Base-by-base conservation (phyloP, 2,113 vertebrate genomes). In the Daubentonia madagascariensis region DNA sequence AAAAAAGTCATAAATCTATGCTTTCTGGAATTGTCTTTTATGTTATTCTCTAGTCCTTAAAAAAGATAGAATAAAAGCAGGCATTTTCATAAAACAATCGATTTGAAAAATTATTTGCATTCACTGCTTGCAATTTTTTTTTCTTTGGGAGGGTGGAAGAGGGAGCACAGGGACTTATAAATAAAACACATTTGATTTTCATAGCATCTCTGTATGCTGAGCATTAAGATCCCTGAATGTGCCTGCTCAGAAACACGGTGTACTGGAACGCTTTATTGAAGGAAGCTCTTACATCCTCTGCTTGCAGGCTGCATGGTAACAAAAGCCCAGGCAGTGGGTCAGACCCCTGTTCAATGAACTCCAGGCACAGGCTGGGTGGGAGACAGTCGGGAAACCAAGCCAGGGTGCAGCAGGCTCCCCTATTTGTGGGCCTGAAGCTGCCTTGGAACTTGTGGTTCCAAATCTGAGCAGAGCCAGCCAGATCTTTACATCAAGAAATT, bases 1-100 rank as follows among this genome's bases (percentile, higher is more conserved):
- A 92, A 99, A 99, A 99, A 99, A 98, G 98, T 98, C 97, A 99
- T 99, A 99, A 99, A 99, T 99, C 98, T 98, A 97, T 18, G 97
- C 93, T 98, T 99, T 99, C 98, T 99, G 98, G 98, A 98, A 99
- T 98, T 99, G 98, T 98, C 98, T 98, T 98, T 98, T 98, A 98
- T 98, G 98, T 98, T 98, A 98, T 98, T 99, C 98, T 98, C 98
- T 98, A 86, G 91, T 98, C 97, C 98, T 99, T 98, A 98, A 98
- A 98, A 98, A 98, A 98, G 97, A 98, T 94, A 97, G 97, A 98
- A 93, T 97, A 98, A 97, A 98, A 98, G 97, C 95, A 98, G 75
- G 96, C 97, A 70, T 97, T 97, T 98, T 98, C 97, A 98, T 98
- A 98, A 98, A 98, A 98, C 32, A 86, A 97, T 97, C 85, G 98